Conservation (phyloP, 2,797 vertebrate species). For the Phataginus tetradactyla region DNA sequence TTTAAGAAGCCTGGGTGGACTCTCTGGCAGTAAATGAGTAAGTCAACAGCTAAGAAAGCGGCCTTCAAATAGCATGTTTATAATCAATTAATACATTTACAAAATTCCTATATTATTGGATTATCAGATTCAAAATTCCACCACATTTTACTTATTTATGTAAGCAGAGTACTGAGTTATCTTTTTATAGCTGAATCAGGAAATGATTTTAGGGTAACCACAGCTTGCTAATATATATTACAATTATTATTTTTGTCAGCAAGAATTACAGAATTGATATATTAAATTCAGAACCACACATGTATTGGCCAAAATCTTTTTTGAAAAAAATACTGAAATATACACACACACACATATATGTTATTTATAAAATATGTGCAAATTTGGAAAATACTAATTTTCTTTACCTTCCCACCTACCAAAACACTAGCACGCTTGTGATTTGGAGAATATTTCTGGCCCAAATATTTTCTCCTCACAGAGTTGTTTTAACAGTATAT, state of each 20-base stretch:
- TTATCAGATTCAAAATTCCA: not conserved
- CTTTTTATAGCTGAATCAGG: slow-evolving; percentile 39
- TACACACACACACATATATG: not conserved
- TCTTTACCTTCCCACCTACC: not conserved
- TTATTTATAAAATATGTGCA: not conserved
- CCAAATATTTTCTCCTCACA: not conserved
- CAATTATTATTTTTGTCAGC: not conserved
- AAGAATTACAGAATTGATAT: slow-evolving; percentile 23
- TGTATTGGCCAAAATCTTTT: not conserved
- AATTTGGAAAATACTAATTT: not conserved
- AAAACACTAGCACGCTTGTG: not conserved
- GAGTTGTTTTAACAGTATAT: not conserved
- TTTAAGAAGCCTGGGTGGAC: not conserved
- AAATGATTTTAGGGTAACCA: not conserved
- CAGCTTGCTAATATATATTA: slow-evolving; percentile 33
- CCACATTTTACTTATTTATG: not conserved
- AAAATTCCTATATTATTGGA: not conserved
- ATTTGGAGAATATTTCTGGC: not conserved
- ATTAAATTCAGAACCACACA: not conserved
- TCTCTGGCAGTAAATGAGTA: not conserved
- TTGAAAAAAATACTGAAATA: not conserved
- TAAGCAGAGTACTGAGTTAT: not conserved
- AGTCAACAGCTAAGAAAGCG: not conserved
- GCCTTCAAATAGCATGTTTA: not conserved
- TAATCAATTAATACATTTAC: not conserved